These are phyloP conservation scores for Cabera pusaria DNA, from an alignment of 2,888 invertebrate genomes.

Conservation along the genomic window DNA sequence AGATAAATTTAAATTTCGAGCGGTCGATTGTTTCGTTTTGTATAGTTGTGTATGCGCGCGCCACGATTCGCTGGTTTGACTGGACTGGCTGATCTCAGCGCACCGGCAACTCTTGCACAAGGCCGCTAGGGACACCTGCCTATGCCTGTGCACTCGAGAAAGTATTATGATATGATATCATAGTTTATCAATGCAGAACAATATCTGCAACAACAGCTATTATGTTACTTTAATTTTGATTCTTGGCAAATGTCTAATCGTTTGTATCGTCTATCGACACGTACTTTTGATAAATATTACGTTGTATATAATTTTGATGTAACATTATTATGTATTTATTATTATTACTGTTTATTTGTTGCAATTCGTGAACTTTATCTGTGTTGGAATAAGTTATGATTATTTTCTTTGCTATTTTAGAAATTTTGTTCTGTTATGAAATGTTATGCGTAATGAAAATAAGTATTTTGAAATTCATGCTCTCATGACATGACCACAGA, in stretches of 20 bases:
- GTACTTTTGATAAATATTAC: conserved; percentile 1
- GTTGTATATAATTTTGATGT: too few species aligned
- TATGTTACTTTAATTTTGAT: neutral
- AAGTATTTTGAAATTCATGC: too few species aligned
- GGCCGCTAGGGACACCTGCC: conserved; percentile 53
- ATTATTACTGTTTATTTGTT: too few species aligned
- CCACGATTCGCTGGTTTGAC: conserved; percentile 37
- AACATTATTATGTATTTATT: too few species aligned
- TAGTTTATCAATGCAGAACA: conserved; percentile 42
- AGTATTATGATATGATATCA: conserved; percentile 55
- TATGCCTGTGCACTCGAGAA: conserved; percentile 58
- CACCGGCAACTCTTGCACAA: conserved; percentile 56
- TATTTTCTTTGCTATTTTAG: too few species aligned
- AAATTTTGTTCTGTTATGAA: too few species aligned
- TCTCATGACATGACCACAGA: too few species aligned
- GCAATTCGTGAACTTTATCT: too few species aligned
- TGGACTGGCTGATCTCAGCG: conserved; percentile 33
- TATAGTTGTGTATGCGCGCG: conserved; percentile 34
- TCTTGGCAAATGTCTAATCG: conserved; percentile 1
- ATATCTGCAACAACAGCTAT: conserved; percentile 15
- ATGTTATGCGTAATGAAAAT: too few species aligned
- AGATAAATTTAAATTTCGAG: too few species aligned
- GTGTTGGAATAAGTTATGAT: too few species aligned
- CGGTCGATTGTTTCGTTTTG: neutral
- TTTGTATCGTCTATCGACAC: conserved; percentile 5